Conservation (phyloP, 2,113 vertebrate species). For the Notiomystis cincta region DNA sequence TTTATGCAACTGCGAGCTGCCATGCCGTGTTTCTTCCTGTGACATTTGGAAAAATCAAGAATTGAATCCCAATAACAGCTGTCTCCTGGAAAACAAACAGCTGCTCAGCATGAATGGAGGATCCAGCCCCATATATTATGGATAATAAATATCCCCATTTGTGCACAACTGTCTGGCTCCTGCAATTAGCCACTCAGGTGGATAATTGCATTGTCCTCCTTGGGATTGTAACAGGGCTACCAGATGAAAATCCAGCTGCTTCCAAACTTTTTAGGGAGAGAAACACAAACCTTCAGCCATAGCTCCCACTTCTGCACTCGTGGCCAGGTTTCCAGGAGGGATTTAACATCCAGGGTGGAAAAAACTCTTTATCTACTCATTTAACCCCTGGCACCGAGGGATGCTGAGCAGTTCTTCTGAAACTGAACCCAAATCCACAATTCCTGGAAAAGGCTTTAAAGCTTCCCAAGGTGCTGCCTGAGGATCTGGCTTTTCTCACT, state of each 20-base stretch:
- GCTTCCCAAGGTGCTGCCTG: not conserved
- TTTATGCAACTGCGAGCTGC: not conserved
- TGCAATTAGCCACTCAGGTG: conserved; percentile 16
- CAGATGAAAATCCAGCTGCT: conserved; percentile 45
- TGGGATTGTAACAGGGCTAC: not conserved
- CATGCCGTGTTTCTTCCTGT: not conserved
- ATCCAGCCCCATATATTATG: not conserved
- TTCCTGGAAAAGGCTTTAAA: not conserved
- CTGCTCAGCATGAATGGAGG: not conserved
- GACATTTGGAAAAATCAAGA: conserved; percentile 46
- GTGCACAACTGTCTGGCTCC: not conserved
- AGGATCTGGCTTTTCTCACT: not conserved
- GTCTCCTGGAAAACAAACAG: not conserved
- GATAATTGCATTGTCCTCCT: conserved; percentile 9
- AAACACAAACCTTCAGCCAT: not conserved
- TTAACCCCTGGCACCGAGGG: not conserved
- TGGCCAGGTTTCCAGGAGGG: not conserved
- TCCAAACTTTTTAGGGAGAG: not conserved
- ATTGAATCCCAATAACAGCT: conserved; percentile 36
- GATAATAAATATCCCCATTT: not conserved
- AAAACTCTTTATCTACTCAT: not conserved
- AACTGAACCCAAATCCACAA: not conserved
- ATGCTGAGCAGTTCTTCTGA: not conserved
- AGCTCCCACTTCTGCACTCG: not conserved
- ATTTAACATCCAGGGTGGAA: not conserved